Conservation (phyloP, 2,888 invertebrate species). For the Rhodophaea formosa region DNA sequence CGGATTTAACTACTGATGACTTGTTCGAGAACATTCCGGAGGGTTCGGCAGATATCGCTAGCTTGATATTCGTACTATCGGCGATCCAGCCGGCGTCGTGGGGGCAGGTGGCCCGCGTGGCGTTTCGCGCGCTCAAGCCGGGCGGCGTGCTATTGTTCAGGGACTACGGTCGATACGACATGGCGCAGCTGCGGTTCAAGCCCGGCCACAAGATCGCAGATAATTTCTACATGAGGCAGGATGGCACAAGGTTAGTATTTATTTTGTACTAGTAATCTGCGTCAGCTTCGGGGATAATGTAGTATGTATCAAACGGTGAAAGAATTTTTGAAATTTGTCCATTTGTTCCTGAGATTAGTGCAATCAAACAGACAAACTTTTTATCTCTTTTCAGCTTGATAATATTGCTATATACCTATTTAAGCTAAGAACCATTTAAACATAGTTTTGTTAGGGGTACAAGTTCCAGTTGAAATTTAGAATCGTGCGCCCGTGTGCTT, state of each 20-base stretch:
- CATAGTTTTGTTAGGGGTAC: no score
- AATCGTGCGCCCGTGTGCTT: no score
- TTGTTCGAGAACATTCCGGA: conserved; percentile 79
- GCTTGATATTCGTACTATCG: conserved; percentile 96
- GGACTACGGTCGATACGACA: conserved; percentile 97
- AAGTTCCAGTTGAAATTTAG: no score
- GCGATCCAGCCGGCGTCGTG: conserved; percentile 95
- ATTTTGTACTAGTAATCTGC: no score
- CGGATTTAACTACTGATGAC: conserved; percentile 89
- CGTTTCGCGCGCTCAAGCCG: conserved; percentile 84
- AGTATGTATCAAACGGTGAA: no score
- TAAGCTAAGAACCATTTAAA: no score
- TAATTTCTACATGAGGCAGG: conserved; percentile 97
- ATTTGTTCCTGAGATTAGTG: no score
- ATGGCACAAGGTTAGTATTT: conserved; percentile 89
- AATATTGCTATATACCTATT: no score
- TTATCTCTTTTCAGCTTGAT: no score
- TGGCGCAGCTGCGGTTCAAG: conserved; percentile 97
- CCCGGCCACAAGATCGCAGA: conserved; percentile 95
- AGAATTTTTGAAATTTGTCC: no score
- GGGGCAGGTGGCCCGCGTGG: conserved; percentile 81
- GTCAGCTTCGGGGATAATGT: no score
- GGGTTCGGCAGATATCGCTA: conserved; percentile 87
- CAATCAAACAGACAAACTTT: no score
- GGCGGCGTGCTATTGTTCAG: conserved; percentile 93